A percentile compares a stretch with the other conserved stretches of the same genome.
Evolutionary conservation across 2,113 vertebrate genomes (phyloP).

Genomic region (Pimephales promelas): DNA sequence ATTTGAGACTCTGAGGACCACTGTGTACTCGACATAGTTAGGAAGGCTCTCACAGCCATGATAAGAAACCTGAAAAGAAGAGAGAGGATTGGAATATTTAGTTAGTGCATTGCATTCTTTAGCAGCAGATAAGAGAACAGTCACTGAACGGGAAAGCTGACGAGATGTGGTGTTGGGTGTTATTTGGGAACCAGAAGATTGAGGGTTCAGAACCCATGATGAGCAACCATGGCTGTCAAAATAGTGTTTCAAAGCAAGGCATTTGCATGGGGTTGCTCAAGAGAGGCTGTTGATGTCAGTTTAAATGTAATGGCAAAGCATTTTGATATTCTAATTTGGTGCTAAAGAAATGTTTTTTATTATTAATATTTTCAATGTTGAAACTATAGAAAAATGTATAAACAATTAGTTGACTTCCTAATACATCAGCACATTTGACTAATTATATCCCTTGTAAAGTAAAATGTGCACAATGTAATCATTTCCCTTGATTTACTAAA

Average conservation of each 20-base stretch:
- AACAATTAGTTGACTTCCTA: too few relatives aligned
- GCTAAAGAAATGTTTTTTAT: neutral
- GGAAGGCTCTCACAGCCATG: neutral
- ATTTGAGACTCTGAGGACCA: neutral
- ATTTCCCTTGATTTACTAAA: too few relatives aligned
- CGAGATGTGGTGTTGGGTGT: neutral
- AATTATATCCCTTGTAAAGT: too few relatives aligned
- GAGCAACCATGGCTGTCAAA: neutral
- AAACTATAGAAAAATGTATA: too few relatives aligned
- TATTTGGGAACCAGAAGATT: neutral
- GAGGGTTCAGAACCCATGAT: neutral
- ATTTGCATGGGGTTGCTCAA: neutral
- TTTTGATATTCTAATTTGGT: neutral
- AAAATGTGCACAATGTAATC: too few relatives aligned
- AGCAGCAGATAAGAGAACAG: neutral
- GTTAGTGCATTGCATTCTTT: neutral
- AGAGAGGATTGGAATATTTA: neutral
- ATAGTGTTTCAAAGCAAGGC: neutral
- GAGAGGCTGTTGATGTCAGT: neutral
- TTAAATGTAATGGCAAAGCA: too few relatives aligned
- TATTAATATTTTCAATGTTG: too few relatives aligned
- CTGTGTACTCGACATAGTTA: neutral
- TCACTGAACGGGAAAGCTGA: neutral
- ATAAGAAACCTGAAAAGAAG: neutral
- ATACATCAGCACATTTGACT: too few relatives aligned